Percentiles rank a stretch among this genome's conserved stretches.
phyloP scores from a whole-genome alignment of 1,140 invertebrate genomes.

The Drosophila micromelanica region DNA sequence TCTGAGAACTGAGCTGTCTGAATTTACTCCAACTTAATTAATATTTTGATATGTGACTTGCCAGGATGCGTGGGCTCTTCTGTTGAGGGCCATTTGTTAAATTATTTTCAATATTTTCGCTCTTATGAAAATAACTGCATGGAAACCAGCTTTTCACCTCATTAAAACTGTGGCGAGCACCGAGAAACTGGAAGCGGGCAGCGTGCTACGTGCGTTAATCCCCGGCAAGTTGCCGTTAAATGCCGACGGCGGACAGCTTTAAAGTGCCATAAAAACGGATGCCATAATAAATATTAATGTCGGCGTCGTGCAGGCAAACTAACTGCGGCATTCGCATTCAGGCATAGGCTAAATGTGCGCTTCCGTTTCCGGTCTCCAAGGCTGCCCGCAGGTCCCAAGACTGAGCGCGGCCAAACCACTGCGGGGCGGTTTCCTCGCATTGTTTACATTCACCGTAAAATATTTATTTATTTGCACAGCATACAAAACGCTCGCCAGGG shows the following conservation, averaged over 20 bases:
- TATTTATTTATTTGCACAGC: constrained; percentile 75
- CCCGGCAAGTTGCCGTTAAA: constrained; percentile 62
- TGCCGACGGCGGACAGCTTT: constrained; percentile 50
- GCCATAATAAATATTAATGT: constrained; percentile 78
- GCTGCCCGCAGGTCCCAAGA: constrained; percentile 18
- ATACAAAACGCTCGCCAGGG: constrained; percentile 49
- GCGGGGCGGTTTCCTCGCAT: constrained; percentile 18
- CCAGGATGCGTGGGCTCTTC: neutral
- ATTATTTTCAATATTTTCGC: constrained; percentile 15
- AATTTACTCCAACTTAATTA: constrained; percentile 1
- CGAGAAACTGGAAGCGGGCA: neutral
- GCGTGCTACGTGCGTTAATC: constrained; percentile 32
- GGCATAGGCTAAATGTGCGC: constrained; percentile 39
- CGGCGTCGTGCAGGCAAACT: constrained; percentile 15
- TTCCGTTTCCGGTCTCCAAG: constrained; percentile 43
- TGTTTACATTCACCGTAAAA: constrained; percentile 44
- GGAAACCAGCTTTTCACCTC: constrained; percentile 37
- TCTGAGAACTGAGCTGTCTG: neutral
- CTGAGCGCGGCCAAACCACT: constrained; percentile 28
- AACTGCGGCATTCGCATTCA: constrained; percentile 29
- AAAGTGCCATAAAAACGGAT: constrained; percentile 59
- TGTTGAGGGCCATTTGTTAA: constrained; percentile 13
- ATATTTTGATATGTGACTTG: neutral
- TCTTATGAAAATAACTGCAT: constrained; percentile 16
- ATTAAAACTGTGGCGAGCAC: constrained; percentile 45